phyloP scores from a whole-genome alignment of 2,797 vertebrate species.

The Tapirus indicus region DNA sequence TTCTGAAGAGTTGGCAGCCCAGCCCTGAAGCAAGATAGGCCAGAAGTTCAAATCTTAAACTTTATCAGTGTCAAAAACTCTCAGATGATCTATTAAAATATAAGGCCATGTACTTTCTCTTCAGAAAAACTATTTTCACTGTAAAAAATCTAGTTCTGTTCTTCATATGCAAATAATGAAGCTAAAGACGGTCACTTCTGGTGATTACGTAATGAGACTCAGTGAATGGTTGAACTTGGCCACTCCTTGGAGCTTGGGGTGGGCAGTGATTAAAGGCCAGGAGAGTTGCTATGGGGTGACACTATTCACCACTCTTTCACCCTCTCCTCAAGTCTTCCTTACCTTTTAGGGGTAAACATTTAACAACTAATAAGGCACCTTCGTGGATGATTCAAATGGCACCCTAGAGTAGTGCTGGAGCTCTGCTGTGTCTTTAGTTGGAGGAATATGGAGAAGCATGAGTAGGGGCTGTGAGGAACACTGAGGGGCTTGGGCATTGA shows the following conservation, averaged over 20 bases:
- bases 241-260: background rate
- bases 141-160: background rate
- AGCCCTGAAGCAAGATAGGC: background rate
- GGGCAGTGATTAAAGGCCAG: background rate
- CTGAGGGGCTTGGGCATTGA: background rate
- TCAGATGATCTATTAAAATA: conserved; percentile 54
- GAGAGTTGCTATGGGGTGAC: background rate
- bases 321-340: background rate
- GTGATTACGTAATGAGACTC: background rate
- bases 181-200: background rate
- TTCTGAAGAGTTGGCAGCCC: conserved; percentile 27
- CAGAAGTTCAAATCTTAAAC: conserved; percentile 31
- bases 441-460: no score
- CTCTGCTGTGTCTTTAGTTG: background rate
- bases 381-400: background rate
- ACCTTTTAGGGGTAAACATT: background rate
- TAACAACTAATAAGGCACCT: background rate
- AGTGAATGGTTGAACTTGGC: background rate
- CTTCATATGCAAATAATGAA: background rate
- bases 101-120: background rate
- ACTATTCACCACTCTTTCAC: background rate
- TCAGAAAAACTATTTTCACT: conserved; percentile 40
- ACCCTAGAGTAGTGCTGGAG: no score
- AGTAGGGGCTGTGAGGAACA: fast-evolving
- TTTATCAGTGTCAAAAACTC: conserved; percentile 51